Conservation (phyloP, 2,888 invertebrate genomes). For the Sisyra nigra region DNA sequence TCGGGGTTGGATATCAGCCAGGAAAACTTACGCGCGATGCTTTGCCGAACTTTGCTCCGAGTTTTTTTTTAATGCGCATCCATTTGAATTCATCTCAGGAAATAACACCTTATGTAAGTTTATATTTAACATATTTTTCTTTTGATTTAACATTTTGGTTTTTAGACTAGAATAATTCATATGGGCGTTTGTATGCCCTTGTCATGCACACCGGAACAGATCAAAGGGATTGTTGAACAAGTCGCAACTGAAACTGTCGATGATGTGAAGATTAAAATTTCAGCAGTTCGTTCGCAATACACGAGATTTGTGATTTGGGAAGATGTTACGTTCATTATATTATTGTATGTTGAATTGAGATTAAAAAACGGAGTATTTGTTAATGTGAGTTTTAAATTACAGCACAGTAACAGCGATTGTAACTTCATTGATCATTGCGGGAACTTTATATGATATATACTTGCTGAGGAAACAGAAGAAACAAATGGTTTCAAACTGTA, state of each 20-base stretch:
- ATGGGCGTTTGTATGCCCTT: slow-evolving; percentile 62
- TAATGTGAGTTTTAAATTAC: slow-evolving; percentile 15
- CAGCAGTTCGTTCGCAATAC: slow-evolving; percentile 50
- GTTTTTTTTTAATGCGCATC: slow-evolving; percentile 47
- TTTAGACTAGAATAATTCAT: slow-evolving; percentile 51
- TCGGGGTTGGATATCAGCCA: slow-evolving; percentile 19
- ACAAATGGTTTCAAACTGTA: slow-evolving; percentile 28
- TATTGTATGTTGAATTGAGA: slow-evolving; percentile 38
- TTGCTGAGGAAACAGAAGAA: slow-evolving; percentile 31
- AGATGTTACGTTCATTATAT: slow-evolving; percentile 54
- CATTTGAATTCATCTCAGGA: slow-evolving; percentile 33
- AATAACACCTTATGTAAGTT: slow-evolving; percentile 5
- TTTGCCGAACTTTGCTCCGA: slow-evolving; percentile 45
- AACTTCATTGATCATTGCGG: slow-evolving; percentile 38
- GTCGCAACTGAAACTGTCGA: slow-evolving; percentile 31
- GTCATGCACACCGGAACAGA: slow-evolving; percentile 44
- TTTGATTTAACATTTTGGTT: slow-evolving; percentile 13
- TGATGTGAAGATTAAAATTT: slow-evolving; percentile 36
- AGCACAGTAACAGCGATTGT: slow-evolving; percentile 38
- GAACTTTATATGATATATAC: slow-evolving; percentile 57
- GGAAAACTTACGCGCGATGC: slow-evolving; percentile 19
- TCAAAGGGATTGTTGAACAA: slow-evolving; percentile 36
- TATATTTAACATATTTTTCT: not conserved
- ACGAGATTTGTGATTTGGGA: slow-evolving; percentile 42
- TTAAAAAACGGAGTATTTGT: not conserved